Evolutionary conservation across 2,113 vertebrate genomes (phyloP).

Genomic region (Brachypodius melanocephalos): DNA sequence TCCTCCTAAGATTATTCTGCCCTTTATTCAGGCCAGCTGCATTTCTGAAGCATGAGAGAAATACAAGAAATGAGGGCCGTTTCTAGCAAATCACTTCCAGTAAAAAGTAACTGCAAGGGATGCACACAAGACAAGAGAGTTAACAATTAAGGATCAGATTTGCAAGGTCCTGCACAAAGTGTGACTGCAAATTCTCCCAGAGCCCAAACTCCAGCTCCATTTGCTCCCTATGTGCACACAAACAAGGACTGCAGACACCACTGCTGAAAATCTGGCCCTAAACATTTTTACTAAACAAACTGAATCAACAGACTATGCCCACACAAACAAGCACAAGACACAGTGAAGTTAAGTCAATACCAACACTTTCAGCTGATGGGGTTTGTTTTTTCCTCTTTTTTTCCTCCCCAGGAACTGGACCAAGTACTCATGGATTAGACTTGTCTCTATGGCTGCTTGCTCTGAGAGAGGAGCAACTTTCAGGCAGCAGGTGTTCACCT

Average conservation of each 20-base stretch:
- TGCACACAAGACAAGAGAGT: constrained; percentile 15
- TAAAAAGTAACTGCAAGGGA: constrained; percentile 37
- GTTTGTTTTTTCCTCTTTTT: not conserved
- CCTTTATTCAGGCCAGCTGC: constrained; percentile 42
- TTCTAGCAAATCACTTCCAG: constrained; percentile 49
- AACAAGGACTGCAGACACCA: not conserved
- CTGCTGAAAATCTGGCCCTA: constrained; percentile 38
- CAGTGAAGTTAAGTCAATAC: constrained; percentile 43
- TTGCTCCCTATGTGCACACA: not conserved
- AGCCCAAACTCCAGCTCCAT: not conserved
- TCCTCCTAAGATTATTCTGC: constrained; percentile 2
- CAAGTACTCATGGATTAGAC: not conserved
- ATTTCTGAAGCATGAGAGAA: not conserved
- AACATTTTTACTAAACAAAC: constrained; percentile 26
- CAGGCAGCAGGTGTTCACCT: constrained; percentile 40
- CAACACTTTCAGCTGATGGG: constrained; percentile 43
- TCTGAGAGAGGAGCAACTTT: not conserved
- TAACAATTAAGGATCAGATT: constrained; percentile 28
- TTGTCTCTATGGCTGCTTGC: constrained; percentile 6
- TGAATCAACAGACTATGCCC: constrained; percentile 49
- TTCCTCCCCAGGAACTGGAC: not conserved
- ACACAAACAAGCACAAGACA: constrained; percentile 62
- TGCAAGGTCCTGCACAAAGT: not conserved
- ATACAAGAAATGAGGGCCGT: not conserved
- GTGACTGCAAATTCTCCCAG: not conserved